Percentiles rank a stretch among this genome's conserved stretches.
Conservation (phyloP, 2,797 vertebrate genomes). For the Apogon hyalosoma region DNA sequence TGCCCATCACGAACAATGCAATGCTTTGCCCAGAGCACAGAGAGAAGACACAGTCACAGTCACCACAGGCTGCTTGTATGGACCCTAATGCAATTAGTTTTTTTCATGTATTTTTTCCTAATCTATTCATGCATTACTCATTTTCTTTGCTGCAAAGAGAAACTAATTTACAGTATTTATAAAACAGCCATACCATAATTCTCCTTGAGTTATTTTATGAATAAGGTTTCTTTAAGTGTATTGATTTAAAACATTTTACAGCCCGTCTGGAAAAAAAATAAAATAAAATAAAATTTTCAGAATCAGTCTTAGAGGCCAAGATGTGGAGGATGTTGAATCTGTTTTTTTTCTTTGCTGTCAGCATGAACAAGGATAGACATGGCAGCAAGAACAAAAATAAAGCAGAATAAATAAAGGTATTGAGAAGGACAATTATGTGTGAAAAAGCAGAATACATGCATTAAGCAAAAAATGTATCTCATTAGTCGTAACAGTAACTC, state of each 20-base stretch:
- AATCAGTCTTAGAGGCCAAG: not conserved
- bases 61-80: constrained; percentile 69
- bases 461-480: too few species aligned
- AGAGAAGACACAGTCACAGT: constrained; percentile 76
- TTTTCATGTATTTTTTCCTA: constrained; percentile 16
- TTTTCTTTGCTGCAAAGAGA: constrained; percentile 10
- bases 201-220: not conserved
- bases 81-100: constrained; percentile 59
- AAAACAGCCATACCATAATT: not conserved
- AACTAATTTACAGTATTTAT: constrained; percentile 20
- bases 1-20: constrained; percentile 92
- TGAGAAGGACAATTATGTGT: not conserved
- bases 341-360: not conserved
- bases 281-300: too few species aligned
- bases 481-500: too few species aligned
- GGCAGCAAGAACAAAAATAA: too few species aligned
- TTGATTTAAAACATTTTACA: not conserved
- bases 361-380: too few species aligned
- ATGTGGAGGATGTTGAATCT: too few species aligned
- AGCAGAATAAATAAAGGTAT: too few species aligned
- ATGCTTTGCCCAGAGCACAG: constrained; percentile 84
- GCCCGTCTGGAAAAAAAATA: not conserved
- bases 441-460: too few species aligned
- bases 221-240: constrained; percentile 15
- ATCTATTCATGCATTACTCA: not conserved